Conservation (phyloP, 2,797 vertebrate species). For the Phoeniculus purpureus region DNA sequence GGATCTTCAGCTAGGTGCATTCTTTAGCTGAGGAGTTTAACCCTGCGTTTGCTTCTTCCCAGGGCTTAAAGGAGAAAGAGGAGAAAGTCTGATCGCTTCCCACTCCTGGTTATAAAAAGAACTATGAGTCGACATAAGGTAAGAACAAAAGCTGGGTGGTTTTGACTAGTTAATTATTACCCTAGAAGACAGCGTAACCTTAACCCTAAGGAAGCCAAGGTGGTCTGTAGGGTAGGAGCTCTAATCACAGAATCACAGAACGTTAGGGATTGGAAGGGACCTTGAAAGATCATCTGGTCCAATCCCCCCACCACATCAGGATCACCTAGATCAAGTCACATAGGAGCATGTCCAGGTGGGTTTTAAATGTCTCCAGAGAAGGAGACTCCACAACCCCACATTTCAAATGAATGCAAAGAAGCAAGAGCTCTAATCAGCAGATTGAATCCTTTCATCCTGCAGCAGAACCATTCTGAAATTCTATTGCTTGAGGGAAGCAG, state of each 20-base stretch:
- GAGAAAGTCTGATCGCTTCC: too few relatives aligned
- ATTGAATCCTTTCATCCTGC: background rate
- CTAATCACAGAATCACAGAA: background rate
- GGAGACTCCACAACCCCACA: too few relatives aligned
- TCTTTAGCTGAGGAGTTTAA: too few relatives aligned
- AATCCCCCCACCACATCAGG: too few relatives aligned
- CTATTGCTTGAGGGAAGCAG: constrained; percentile 30
- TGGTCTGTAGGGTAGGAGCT: background rate
- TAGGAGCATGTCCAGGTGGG: too few relatives aligned
- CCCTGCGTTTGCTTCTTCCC: too few relatives aligned
- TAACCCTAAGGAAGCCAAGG: background rate
- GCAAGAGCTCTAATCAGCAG: background rate
- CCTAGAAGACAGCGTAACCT: background rate
- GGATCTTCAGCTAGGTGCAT: too few relatives aligned
- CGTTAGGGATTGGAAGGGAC: too few relatives aligned
- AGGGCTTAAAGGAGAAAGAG: too few relatives aligned
- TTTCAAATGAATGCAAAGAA: constrained; percentile 45
- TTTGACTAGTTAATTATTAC: constrained; percentile 1
- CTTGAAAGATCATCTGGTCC: too few relatives aligned
- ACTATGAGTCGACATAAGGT: background rate
- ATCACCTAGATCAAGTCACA: too few relatives aligned
- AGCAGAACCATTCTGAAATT: constrained; percentile 42
- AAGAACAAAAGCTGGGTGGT: background rate
- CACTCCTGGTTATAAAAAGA: background rate
- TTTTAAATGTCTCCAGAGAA: too few relatives aligned